Percentiles rank a stretch among this genome's conserved stretches.
Conservation (phyloP, 2,888 invertebrate genomes). For the Epinotia nisella region DNA sequence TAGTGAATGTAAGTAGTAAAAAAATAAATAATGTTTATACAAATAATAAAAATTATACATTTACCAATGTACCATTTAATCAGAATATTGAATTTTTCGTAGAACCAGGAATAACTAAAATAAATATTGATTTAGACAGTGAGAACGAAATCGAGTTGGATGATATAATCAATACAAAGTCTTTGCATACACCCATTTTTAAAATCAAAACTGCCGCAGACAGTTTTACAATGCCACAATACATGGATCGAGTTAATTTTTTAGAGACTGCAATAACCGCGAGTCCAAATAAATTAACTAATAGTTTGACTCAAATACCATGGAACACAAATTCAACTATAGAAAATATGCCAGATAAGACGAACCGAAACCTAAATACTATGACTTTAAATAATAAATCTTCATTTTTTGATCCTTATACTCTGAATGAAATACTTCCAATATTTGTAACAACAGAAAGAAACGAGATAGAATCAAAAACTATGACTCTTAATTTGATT, state of each 20-base stretch:
- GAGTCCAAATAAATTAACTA: background rate
- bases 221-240: background rate
- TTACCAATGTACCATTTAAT: background rate
- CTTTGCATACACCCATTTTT: background rate
- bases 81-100: background rate
- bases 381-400: background rate
- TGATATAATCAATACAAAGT: background rate
- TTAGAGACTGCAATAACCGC: background rate
- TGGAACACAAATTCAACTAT: background rate
- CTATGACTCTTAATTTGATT: background rate
- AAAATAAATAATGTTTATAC: background rate
- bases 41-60: background rate
- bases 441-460: background rate
- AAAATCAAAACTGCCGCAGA: background rate
- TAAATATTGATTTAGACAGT: background rate
- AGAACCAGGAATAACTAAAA: background rate
- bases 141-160: background rate
- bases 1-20: background rate
- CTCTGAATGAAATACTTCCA: background rate
- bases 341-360: background rate
- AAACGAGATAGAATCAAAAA: no score
- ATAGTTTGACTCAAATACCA: background rate
- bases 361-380: background rate
- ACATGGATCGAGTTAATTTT: background rate
- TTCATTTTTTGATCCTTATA: background rate